Conservation (phyloP, 2,888 invertebrate species). For the Didymodactylos carnosus region DNA sequence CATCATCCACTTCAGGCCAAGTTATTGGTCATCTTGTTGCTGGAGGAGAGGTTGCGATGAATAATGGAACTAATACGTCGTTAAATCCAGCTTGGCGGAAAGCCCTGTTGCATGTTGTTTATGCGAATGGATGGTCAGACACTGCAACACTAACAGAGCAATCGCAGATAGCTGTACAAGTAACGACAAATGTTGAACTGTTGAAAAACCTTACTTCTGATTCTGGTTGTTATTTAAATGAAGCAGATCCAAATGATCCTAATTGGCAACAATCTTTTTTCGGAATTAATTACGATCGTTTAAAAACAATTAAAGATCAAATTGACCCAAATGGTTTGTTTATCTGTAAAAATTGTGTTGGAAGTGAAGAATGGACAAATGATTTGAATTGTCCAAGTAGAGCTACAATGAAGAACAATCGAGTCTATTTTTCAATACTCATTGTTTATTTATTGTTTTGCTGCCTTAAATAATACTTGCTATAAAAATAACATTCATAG, state of each 20-base stretch:
- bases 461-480: too few relatives aligned
- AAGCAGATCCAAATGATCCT: slow-evolving; percentile 10
- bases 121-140: not conserved
- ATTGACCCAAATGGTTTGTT: not conserved
- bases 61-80: too few relatives aligned
- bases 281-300: slow-evolving; percentile 14
- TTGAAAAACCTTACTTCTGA: not conserved
- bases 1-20: not conserved
- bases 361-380: not conserved
- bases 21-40: not conserved
- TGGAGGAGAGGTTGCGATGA: not conserved
- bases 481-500: too few relatives aligned
- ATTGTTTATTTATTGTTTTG: too few relatives aligned
- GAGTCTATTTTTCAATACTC: too few relatives aligned
- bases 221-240: slow-evolving; percentile 13
- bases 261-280: slow-evolving; percentile 15
- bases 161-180: not conserved
- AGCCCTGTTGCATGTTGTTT: not conserved
- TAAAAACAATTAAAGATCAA: slow-evolving; percentile 8
- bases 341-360: not conserved
- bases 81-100: not conserved
- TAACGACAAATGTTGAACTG: not conserved
- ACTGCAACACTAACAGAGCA: not conserved
- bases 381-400: not conserved
- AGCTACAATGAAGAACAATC: too few relatives aligned